A percentile compares a stretch with the other conserved stretches of the same genome.
phyloP scores from a whole-genome alignment of 92 coral and sea anemone genomes.

The Epizoanthus illoricatus region DNA sequence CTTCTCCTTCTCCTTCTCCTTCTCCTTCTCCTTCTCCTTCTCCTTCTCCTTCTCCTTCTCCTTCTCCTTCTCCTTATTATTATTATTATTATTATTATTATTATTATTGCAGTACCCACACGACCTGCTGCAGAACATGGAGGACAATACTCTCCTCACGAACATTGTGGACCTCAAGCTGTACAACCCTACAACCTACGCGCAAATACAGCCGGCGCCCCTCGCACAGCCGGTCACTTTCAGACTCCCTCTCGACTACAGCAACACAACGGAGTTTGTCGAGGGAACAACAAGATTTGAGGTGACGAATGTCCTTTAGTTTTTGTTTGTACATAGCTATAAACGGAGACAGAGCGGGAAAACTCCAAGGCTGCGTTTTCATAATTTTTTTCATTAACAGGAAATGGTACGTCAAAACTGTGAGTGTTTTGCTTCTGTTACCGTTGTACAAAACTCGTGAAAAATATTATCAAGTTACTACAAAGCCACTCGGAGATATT shows the following conservation, averaged over 20 bases:
- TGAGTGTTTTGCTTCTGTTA: too few species aligned
- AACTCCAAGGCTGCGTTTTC: not conserved
- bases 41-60: too few species aligned
- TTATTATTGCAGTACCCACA: constrained; percentile 8
- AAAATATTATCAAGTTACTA: too few species aligned
- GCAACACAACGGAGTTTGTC: constrained; percentile 23
- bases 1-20: too few species aligned
- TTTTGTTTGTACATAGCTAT: not conserved
- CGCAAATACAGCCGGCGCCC: not conserved
- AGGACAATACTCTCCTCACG: not conserved
- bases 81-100: too few species aligned
- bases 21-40: too few species aligned
- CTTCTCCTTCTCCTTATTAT: too few species aligned
- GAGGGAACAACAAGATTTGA: constrained; percentile 25
- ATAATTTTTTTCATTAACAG: not conserved
- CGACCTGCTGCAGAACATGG: not conserved
- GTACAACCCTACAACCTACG: constrained; percentile 24
- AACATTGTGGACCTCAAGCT: constrained; percentile 34
- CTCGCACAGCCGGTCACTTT: constrained; percentile 26
- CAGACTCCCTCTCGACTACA: constrained; percentile 29
- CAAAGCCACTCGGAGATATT: too few species aligned
- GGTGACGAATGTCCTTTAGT: not conserved
- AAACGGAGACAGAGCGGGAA: too few species aligned
- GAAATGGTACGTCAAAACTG: too few species aligned
- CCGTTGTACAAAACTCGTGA: too few species aligned